Evolutionary conservation across 2,797 vertebrate species (phyloP), one percentile per base, ranked within the genome.

Genomic region (Decapterus maruadsi): DNA sequence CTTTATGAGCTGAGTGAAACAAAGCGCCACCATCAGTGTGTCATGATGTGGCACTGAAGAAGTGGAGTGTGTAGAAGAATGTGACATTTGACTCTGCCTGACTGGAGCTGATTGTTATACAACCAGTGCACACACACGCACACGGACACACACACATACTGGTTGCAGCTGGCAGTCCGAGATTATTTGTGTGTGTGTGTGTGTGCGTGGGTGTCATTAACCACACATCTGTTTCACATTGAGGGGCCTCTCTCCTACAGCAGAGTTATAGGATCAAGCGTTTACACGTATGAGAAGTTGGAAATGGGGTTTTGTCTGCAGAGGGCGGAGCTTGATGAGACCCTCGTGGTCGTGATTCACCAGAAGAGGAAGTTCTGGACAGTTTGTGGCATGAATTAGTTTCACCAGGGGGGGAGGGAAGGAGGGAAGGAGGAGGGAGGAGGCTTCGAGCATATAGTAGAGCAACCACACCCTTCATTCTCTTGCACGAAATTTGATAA

Each of bases 161-260:
- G 16, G 5, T 45, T 31, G 78, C 55, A 12, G 43, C 71, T 76
- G 79, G 72, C 65, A 80, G 71, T 62, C 55, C 40, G 16, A 55
- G 75, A 76, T 69, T 72, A 65, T 61, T n/a, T 57, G 58, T 81
- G 56, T 77, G 58, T 70, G 66, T 77, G 85, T 82, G 26, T 26
- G 26, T 26, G 26, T 26, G 26, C 3, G 26, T 26, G 31, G 4
- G 4, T 34, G 75, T 82, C 38, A 22, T 76, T 79, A 75, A 6
- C 76, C 72, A 85, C 88, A 94, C 95, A 95, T 95, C 94, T 95
- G 94, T 86, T 95, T 94, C 90, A 78, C 90, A 94, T 95, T 89
- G 78, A 65, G 64, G 60, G 66, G 87, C 72, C 26, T 26, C 26
- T 3, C 26, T 86, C 89, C 82, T 75, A 80, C 80, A 81, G 74